Evolutionary conservation across 2,888 invertebrate genomes (phyloP), one percentile per base, ranked within the genome.

Genomic region (Dendrolimus pini): DNA sequence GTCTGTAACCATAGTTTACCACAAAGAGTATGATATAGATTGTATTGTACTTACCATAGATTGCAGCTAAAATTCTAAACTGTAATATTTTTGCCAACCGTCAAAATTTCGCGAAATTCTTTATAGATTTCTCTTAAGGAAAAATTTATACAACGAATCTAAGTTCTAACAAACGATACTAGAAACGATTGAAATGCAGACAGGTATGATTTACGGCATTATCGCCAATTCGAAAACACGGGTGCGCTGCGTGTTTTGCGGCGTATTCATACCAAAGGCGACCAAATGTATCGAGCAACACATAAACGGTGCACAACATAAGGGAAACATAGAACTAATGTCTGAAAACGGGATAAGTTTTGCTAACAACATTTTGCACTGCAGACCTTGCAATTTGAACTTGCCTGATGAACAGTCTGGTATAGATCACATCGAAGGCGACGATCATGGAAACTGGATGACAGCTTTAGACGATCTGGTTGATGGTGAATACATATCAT

Each of bases 271-370:
- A 62, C 82, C 85, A 18, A 85, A 84, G 60, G 80, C 83, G 1
- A 77, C 69, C 55, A 83, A 78, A 78, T 84, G 83, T 61, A 84
- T 86, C 58, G 83, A 84, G 58, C 82, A 85, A 63, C 85, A 86
- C 62, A 74, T 72, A 14, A 81, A 83, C 59, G 85, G 84, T 8
- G 69, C 75, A 30, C 82, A 77, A 66, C 85, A 86, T 62, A 82
- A 80, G 60, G 82, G 83, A 14, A 80, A 80, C 55, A 77, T 83
- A 30, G 75, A 78, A 55, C 66, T 80, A 54, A 80, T 82, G 80
- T 66, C 72, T 47, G 76, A 79, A 59, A 81, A 85, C 58, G 85
- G 81, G 2, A 71, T 86, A 61, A 65, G 64, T 54, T 79, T 76
- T 41, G 63, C 63, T 54, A 65, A 77, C 54, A 75, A 75, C 7